Conservation (phyloP, 2,888 invertebrate genomes). For the Chironomus riparius region DNA sequence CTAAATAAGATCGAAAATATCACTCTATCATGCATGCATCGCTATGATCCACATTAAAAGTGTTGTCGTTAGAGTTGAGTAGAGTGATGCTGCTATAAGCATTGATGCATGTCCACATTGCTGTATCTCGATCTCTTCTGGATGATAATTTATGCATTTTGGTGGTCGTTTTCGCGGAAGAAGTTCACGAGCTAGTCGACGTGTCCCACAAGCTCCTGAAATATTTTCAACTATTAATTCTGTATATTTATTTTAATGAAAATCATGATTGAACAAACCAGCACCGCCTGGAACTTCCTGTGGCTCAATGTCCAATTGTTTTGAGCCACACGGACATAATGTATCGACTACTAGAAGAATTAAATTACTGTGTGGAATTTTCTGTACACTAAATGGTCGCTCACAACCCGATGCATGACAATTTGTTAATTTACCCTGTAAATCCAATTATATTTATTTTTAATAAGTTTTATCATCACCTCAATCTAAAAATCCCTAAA, state of each 20-base stretch:
- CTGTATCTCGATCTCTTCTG: constrained; percentile 56
- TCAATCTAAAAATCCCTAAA: too few relatives aligned
- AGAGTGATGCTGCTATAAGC: background rate
- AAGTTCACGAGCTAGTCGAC: constrained; percentile 53
- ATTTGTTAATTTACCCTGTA: constrained; percentile 68
- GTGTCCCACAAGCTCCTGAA: constrained; percentile 44
- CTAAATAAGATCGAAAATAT: constrained; percentile 2
- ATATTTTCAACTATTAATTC: background rate
- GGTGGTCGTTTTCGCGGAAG: constrained; percentile 64
- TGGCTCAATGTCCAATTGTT: constrained; percentile 73
- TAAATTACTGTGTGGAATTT: constrained; percentile 82
- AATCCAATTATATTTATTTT: background rate
- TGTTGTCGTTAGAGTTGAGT: constrained; percentile 13
- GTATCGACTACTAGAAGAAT: constrained; percentile 83
- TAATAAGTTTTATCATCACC: too few relatives aligned
- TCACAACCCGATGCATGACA: constrained; percentile 83
- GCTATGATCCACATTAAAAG: constrained; percentile 21
- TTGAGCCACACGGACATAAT: constrained; percentile 78
- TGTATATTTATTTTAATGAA: background rate
- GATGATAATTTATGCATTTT: constrained; percentile 82
- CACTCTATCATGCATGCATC: constrained; percentile 27
- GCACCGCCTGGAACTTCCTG: constrained; percentile 55
- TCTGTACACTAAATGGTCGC: constrained; percentile 86
- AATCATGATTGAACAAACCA: constrained; percentile 33
- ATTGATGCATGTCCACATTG: constrained; percentile 38